Evolutionary conservation across 2,888 invertebrate species (phyloP), one percentile per base, ranked within the genome.

Genomic region (Imbricaverruca yamaguchii): DNA sequence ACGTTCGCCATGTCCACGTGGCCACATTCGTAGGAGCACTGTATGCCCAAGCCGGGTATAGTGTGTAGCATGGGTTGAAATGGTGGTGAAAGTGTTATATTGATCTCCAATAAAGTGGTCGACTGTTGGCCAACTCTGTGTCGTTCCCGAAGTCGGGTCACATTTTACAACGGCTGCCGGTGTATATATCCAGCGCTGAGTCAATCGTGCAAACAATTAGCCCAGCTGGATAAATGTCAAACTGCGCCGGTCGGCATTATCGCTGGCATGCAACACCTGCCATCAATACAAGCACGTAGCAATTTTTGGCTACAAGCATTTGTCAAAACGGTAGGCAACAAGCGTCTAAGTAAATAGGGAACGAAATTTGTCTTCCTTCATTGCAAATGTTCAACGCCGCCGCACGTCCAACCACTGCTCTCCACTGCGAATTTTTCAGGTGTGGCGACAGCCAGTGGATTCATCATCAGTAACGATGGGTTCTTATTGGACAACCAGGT

Each of bases 31-130:
- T 39, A 39, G 39, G 39, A 39, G 39, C 39, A 39, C 39, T 39
- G 39, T 39, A 39, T 39, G 39, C 39, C 39, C 39, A 39, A 39
- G 39, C 39, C 39, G 39, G 61, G 18, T 1, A 15, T 1, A 21
- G 61, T 25, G 10, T n/a, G 67, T 9, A n/a, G 67, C 67, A 13
- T 12, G 2, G n/a, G 67, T 2, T 67, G 13, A 25, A 67, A 25
- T 25, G 25, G 12, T 11, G 67, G 67, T 67, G 67, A 67, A 67
- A 67, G 67, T 67, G n/a, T 67, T 67, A 67, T 67, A 67, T 67
- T 67, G 67, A 25, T 67, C 67, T 25, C 67, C 67, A 67, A 67
- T 67, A 67, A 67, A 67, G 67, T 25, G 12, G 25, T 6, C 13
- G 13, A 11, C 67, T n/a, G n/a, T 13, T 13, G 10, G 67, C 25